phyloP scores from a whole-genome alignment of 2,113 vertebrate species.

The Illadopsis cleaveri region DNA sequence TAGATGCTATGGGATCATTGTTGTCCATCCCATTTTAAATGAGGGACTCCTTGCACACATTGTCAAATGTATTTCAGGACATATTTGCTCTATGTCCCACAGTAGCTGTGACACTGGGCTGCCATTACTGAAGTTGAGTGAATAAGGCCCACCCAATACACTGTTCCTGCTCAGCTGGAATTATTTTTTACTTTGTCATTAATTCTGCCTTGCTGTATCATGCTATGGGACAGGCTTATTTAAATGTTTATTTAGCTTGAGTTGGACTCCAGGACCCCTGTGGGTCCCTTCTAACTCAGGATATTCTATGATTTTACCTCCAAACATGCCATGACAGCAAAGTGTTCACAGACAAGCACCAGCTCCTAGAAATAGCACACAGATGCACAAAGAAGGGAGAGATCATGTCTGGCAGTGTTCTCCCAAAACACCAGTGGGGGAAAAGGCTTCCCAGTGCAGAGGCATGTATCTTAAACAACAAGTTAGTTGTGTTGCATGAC shows the following conservation, averaged over 20 bases:
- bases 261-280: fast-evolving
- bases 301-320: background rate
- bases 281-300: background rate
- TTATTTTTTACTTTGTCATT: background rate
- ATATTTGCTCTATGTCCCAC: background rate
- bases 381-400: background rate
- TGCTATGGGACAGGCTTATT: background rate
- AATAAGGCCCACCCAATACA: background rate
- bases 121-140: background rate
- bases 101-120: background rate
- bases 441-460: background rate
- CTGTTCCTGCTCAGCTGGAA: background rate
- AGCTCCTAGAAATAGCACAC: background rate
- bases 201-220: background rate
- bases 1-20: background rate
- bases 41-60: background rate
- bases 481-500: background rate
- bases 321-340: fast-evolving
- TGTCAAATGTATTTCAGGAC: background rate
- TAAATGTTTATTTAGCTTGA: background rate
- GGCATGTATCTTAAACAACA: background rate
- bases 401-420: background rate
- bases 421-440: background rate
- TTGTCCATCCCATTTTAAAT: background rate
- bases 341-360: background rate